Conservation (phyloP, 2,113 vertebrate genomes). For the Crotophaga sulcirostris region DNA sequence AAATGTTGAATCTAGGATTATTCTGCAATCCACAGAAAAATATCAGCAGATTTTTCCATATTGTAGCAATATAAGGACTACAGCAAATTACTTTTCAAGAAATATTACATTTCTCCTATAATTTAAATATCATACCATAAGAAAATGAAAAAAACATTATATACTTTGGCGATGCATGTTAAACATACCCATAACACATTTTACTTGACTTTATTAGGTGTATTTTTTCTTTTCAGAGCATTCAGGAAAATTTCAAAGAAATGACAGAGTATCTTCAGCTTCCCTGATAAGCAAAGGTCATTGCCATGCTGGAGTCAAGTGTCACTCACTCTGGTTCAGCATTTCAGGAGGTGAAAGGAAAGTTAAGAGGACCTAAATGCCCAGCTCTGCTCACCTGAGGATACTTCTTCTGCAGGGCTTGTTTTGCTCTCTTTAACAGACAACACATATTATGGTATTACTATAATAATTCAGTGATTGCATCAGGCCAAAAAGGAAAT, state of each 20-base stretch:
- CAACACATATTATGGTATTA: neutral
- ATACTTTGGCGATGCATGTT: neutral
- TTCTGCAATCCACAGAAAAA: neutral
- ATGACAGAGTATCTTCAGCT: neutral
- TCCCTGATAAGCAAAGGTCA: neutral
- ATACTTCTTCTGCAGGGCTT: neutral
- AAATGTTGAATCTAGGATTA: neutral
- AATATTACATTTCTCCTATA: neutral
- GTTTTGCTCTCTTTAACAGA: neutral
- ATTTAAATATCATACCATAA: neutral
- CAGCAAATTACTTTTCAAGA: neutral
- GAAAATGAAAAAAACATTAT: neutral
- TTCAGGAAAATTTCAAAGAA: conserved; percentile 15
- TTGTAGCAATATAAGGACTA: neutral
- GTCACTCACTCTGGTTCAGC: neutral
- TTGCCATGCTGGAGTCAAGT: accelerated
- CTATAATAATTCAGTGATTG: neutral
- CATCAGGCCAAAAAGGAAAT: neutral
- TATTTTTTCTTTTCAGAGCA: neutral
- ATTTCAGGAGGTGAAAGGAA: neutral
- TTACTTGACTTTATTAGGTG: neutral
- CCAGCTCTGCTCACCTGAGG: neutral
- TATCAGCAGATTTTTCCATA: neutral
- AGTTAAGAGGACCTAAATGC: neutral
- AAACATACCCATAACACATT: neutral